Conservation (phyloP, 1,140 invertebrate genomes). For the Fragariocoptes setiger region DNA sequence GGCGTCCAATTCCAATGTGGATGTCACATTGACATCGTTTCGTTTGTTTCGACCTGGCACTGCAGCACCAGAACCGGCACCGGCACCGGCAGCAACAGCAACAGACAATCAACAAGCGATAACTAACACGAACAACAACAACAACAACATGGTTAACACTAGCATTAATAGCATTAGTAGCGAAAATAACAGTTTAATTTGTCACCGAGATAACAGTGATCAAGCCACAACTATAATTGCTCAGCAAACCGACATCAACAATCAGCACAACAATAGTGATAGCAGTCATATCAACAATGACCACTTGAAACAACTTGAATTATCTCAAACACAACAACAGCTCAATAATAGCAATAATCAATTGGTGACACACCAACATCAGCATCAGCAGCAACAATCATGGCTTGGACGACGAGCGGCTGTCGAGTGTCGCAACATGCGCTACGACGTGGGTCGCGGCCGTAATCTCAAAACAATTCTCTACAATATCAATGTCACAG, state of each 20-base stretch:
- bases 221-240: not conserved
- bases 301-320: not conserved
- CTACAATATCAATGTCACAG: conserved; percentile 10
- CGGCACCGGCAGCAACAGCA: not conserved
- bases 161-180: not conserved
- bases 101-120: not conserved
- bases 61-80: not conserved
- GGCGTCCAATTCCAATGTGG: not conserved
- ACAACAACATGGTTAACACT: not conserved
- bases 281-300: not conserved
- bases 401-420: conserved; percentile 3
- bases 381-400: not conserved
- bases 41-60: not conserved
- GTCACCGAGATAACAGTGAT: not conserved
- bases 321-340: not conserved
- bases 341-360: not conserved
- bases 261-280: not conserved
- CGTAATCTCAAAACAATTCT: conserved; percentile 8
- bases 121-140: not conserved
- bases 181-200: not conserved
- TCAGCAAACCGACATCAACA: not conserved
- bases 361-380: not conserved
- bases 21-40: not conserved
- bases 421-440: conserved; percentile 9
- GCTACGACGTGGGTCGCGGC: conserved; percentile 10